Percentiles rank a stretch among this genome's conserved stretches.
phyloP scores from a whole-genome alignment of 2,113 vertebrate genomes.

The Gila orcuttii region DNA sequence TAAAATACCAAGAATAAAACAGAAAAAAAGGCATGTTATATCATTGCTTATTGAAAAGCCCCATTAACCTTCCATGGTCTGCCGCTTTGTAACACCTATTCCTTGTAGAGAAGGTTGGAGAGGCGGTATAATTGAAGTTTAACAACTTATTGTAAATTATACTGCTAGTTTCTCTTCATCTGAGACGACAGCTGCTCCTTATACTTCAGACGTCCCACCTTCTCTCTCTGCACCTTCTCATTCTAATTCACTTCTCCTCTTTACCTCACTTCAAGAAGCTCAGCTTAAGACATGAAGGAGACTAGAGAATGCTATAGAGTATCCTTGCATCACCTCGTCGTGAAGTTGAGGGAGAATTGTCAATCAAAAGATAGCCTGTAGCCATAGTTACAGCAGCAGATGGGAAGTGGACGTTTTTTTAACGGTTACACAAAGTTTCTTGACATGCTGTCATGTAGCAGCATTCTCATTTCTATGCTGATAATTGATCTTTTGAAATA shows the following conservation, averaged over 20 bases:
- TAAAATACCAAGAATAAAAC: not conserved
- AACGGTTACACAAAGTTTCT: constrained; percentile 2
- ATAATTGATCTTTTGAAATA: constrained; percentile 42
- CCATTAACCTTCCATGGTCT: constrained; percentile 23
- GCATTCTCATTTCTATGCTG: constrained; percentile 31
- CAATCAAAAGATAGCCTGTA: constrained; percentile 34
- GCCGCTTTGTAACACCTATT: constrained; percentile 9
- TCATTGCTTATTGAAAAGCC: not conserved
- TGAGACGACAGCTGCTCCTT: constrained; percentile 25
- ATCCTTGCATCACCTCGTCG: constrained; percentile 24
- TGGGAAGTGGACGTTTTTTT: constrained; percentile 28
- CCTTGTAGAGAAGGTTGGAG: not conserved
- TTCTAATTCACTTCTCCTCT: constrained; percentile 25
- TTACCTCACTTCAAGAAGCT: constrained; percentile 4
- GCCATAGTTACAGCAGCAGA: constrained; percentile 39
- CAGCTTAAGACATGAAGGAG: constrained; percentile 33
- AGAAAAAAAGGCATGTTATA: not conserved
- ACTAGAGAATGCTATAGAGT: not conserved
- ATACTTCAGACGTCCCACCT: constrained; percentile 5
- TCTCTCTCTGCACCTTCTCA: constrained; percentile 9
- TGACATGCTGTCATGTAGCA: constrained; percentile 34
- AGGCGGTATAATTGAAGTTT: constrained; percentile 45
- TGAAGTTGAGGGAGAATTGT: constrained; percentile 29
- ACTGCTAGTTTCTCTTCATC: constrained; percentile 23
- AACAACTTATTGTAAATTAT: constrained; percentile 42